Conservation (phyloP, 2,888 invertebrate genomes). For the Ochropacha duplaris region DNA sequence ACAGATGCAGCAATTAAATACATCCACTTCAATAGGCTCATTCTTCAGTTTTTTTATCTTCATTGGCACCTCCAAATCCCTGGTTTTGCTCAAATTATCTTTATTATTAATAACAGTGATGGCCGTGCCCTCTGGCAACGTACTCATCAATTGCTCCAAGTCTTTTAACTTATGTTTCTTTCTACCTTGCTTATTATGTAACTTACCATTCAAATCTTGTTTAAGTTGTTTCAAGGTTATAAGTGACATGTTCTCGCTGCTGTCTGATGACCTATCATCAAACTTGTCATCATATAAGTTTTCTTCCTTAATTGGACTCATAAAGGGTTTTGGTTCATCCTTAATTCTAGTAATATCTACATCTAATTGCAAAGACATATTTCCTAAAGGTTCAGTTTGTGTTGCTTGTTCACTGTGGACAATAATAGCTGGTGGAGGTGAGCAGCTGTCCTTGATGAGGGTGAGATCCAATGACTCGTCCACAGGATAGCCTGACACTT, state of each 20-base stretch:
- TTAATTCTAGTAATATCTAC: conserved; percentile 35
- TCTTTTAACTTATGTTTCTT: conserved; percentile 41
- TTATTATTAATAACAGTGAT: conserved; percentile 30
- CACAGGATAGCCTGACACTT: conserved; percentile 25
- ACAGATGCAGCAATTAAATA: conserved; percentile 69
- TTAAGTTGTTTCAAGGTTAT: conserved; percentile 58
- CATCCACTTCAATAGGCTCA: conserved; percentile 36
- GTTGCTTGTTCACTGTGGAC: conserved; percentile 46
- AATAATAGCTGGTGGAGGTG: conserved; percentile 21
- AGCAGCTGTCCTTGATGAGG: conserved; percentile 43
- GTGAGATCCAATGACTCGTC: conserved; percentile 51
- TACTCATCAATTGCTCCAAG: conserved; percentile 39
- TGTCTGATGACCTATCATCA: conserved; percentile 47
- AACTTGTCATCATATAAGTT: conserved; percentile 33
- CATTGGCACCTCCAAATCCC: conserved; percentile 22
- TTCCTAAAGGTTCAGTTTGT: conserved; percentile 48
- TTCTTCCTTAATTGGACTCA: conserved; percentile 52
- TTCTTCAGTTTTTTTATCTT: conserved; percentile 33
- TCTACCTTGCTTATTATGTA: conserved; percentile 35
- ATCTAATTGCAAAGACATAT: not conserved
- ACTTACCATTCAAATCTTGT: conserved; percentile 33
- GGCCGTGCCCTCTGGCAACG: conserved; percentile 35
- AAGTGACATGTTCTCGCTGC: conserved; percentile 63
- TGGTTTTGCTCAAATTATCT: conserved; percentile 20
- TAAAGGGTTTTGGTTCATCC: conserved; percentile 44